These are phyloP conservation scores for Amblyteles armatorius DNA, from an alignment of 2,888 invertebrate species.

Conservation along the genomic window DNA sequence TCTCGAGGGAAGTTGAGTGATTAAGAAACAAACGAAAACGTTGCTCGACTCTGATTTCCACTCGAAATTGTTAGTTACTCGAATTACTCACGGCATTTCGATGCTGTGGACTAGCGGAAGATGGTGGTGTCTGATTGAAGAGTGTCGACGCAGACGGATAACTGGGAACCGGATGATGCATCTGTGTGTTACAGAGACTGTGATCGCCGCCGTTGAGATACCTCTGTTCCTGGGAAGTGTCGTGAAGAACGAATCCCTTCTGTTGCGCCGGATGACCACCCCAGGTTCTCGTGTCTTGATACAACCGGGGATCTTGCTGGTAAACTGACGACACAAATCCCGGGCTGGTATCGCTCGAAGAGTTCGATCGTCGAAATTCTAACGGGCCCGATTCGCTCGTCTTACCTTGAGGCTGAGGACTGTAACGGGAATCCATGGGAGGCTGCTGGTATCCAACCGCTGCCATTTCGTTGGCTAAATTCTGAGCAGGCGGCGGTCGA, in stretches of 20 bases:
- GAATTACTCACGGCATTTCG: constrained; percentile 84
- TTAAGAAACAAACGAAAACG: neutral
- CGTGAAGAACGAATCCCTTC: constrained; percentile 89
- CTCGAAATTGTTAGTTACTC: constrained; percentile 40
- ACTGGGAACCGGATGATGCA: constrained; percentile 85
- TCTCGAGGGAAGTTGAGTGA: neutral
- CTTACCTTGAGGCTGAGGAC: constrained; percentile 78
- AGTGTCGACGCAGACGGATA: constrained; percentile 84
- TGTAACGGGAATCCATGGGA: constrained; percentile 79
- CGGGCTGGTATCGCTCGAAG: constrained; percentile 36
- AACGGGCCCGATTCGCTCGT: neutral
- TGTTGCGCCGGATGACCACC: constrained; percentile 83
- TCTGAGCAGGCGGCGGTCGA: constrained; percentile 84
- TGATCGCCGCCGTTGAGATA: constrained; percentile 89
- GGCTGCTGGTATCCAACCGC: constrained; percentile 81
- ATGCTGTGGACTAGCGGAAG: constrained; percentile 89
- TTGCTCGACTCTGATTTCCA: neutral
- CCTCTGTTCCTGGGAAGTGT: constrained; percentile 85
- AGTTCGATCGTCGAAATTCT: constrained; percentile 33
- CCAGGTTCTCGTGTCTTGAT: constrained; percentile 83
- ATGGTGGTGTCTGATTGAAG: constrained; percentile 86
- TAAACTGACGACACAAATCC: constrained; percentile 74
- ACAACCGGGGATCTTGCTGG: constrained; percentile 81
- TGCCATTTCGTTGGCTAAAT: constrained; percentile 82
- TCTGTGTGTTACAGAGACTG: constrained; percentile 85